Base-by-base conservation (phyloP, 2,113 vertebrate genomes). In the Tor tambroides region DNA sequence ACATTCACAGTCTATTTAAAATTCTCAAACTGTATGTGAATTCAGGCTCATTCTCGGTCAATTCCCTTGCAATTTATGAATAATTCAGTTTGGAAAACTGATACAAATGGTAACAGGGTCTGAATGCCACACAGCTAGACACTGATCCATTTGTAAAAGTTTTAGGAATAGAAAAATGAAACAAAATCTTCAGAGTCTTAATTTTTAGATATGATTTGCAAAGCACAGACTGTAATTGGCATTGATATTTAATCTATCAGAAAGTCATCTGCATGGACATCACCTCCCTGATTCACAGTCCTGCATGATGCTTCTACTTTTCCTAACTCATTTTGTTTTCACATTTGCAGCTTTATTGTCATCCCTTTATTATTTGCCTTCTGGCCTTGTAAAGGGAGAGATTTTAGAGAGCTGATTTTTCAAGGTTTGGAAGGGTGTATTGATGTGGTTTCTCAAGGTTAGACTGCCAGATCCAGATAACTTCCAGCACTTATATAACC, bases 371-470 rank as follows among this genome's bases (percentile, higher is more conserved):
- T 74, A 76, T 76, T 46, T 76, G 6, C 41, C 3, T 46, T 76
- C 72, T 46, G 12, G 38, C 38, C 41, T 76, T 26, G 12, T 76
- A 76, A 76, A 43, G 12, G 72, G 23, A 76, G 77, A 26, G 12
- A 26, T 80, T 80, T 56, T 80, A 76, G 41, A 46, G 72, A 76
- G 38, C 26, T 74, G 71, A 8, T 38, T 76, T 72, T 26, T 76
- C 3, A 17, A 76, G 23, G 41, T 76, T 46, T 9, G 49, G 80
- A 82, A 46, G 8, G 15, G 35, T 67, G 5, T 32, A 67, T 51
- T 83, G 61, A 69, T 67, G 76, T 51, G 76, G 76, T 78, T 78
- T 78, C 43, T 54, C 63, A 23, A 83, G 63, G 63, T 30, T 32
- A 51, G 26, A 83, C 63, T 82, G 15, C 80, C 6, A 49, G 26